Evolutionary conservation across 2,113 vertebrate species (phyloP), one percentile per base, ranked within the genome.

Genomic region (Petroica traversi): DNA sequence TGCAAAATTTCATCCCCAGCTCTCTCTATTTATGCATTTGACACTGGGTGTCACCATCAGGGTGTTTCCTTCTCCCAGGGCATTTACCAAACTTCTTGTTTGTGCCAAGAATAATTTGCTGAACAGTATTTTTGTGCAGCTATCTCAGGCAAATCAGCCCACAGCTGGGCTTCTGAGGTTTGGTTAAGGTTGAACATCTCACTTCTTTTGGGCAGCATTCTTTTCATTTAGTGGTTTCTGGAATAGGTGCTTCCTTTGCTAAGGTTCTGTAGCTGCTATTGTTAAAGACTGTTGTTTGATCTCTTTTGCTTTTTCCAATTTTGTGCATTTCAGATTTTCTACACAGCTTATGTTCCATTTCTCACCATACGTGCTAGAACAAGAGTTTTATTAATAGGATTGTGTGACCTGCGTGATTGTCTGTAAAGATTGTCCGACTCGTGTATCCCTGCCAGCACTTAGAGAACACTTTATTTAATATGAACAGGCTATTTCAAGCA

Each of bases 31-130:
- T 97, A 97, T 96, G 67, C 81, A 33, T 75, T 81, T 78, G 84
- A 92, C 82, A 38, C 12, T 89, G 95, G 97, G 97, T 95, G 97
- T 97, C 97, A 93, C 95, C 95, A 75, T 33, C 90, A 95, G 95
- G 97, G 97, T 88, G 97, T 96, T 97, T 91, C 96, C 79, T 90
- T 95, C 94, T 97, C 97, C 93, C 95, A 48, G 92, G 95, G 97
- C 95, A 96, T 96, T 97, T 96, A 96, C 94, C 88, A 95, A 88
- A 80, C 86, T 90, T 45, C 20, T 96, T 97, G 96, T 96, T 97
- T 96, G 89, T 96, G 97, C 96, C 97, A 97, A 96, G 91, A 93
- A 96, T 96, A 93, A 97, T 95, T 96, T 97, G 95, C 97, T 96
- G 91, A 95, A 96, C 89, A 84, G 54, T 96, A 92, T 91, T 95